Percentiles rank a stretch among this genome's conserved stretches.
These are phyloP conservation scores for Ursus arctos DNA, from an alignment of 2,113 vertebrate species.

Conservation along the genomic window DNA sequence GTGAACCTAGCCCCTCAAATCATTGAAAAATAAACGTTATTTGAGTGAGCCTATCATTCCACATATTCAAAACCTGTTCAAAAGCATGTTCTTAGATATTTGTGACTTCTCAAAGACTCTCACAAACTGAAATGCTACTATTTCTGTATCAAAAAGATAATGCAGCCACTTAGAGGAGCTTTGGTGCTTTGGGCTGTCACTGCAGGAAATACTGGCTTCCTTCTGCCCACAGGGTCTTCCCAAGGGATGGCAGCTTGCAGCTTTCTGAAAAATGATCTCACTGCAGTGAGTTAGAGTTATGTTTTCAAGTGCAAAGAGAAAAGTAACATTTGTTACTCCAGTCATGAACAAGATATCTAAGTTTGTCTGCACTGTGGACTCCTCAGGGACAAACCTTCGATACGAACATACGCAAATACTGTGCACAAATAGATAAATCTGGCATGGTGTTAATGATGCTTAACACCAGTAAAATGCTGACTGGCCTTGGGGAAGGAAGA, in stretches of 20 bases:
- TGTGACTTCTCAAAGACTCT: background rate
- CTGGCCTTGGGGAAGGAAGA: background rate
- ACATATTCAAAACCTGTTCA: background rate
- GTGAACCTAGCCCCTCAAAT: background rate
- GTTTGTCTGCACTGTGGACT: background rate
- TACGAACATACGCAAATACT: background rate
- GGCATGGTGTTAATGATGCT: background rate
- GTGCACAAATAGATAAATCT: background rate
- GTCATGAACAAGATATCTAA: background rate
- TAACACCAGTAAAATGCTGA: background rate
- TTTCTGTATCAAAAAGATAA: background rate
- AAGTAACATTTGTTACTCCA: background rate
- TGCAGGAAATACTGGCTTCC: background rate
- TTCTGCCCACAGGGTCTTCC: background rate
- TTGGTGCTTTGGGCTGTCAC: background rate
- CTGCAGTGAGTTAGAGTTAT: background rate
- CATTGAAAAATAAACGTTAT: background rate
- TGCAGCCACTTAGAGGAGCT: background rate
- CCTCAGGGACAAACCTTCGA: background rate
- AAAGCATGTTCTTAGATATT: background rate
- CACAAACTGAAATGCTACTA: background rate
- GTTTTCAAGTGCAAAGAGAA: background rate
- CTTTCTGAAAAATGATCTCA: constrained; percentile 32
- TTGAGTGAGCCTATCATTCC: background rate
- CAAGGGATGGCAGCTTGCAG: background rate